phyloP scores from a whole-genome alignment of 2,113 vertebrate species.

The Anoura caudifer region DNA sequence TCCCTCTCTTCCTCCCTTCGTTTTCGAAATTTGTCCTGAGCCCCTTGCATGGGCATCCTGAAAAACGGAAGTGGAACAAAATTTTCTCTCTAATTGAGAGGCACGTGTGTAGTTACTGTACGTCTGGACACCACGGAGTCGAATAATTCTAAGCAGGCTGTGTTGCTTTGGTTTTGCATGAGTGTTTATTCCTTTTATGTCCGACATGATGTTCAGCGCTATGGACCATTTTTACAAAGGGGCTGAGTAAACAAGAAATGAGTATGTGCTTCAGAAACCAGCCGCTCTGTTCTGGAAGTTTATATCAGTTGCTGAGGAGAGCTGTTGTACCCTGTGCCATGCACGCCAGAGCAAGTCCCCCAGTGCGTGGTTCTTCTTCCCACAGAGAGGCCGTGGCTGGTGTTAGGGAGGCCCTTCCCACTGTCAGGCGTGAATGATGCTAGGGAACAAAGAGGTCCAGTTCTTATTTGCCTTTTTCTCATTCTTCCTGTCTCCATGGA shows the following conservation, averaged over 20 bases:
- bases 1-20: too few species aligned
- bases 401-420: accelerated
- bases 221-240: background rate
- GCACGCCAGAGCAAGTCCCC: background rate
- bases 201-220: accelerated
- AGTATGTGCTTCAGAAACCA: too few species aligned
- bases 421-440: accelerated
- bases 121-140: accelerated
- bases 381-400: background rate
- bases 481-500: accelerated
- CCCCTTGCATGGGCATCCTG: background rate
- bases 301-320: accelerated
- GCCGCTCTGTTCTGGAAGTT: accelerated
- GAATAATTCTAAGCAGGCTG: too few species aligned
- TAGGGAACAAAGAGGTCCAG: too few species aligned
- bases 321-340: accelerated
- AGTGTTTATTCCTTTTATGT: background rate
- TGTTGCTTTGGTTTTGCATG: background rate
- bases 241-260: background rate
- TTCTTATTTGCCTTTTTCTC: accelerated
- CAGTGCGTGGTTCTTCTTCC: too few species aligned
- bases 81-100: background rate
- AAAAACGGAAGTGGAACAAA: background rate
- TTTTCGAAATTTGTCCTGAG: background rate
- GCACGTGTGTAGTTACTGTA: too few species aligned